phyloP scores from a whole-genome alignment of 2,888 invertebrate genomes.

The Caenorhabditis japonica region DNA sequence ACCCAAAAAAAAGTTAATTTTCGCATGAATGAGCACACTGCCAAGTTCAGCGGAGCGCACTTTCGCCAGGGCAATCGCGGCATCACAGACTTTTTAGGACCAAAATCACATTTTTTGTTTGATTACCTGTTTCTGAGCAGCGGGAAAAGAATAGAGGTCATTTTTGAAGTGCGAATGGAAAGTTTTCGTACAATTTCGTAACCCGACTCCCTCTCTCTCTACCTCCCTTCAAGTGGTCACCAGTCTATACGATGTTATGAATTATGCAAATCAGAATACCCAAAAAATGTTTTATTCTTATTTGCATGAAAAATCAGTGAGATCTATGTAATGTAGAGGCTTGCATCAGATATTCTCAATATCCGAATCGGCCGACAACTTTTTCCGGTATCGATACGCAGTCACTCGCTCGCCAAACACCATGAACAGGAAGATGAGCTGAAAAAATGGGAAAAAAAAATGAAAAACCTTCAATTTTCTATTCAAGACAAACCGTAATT shows the following conservation, averaged over 20 bases:
- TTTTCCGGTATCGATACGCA: constrained; percentile 46
- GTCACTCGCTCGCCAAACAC: constrained; percentile 41
- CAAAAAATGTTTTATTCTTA: constrained; percentile 5
- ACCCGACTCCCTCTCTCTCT: too few relatives aligned
- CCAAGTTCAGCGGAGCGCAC: too few relatives aligned
- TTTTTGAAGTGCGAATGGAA: not conserved
- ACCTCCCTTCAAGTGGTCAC: constrained; percentile 30
- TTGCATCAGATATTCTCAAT: constrained; percentile 43
- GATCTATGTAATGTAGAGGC: constrained; percentile 8
- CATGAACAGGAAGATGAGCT: constrained; percentile 42
- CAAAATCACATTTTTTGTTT: too few relatives aligned
- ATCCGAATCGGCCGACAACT: constrained; percentile 34
- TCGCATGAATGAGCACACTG: too few relatives aligned
- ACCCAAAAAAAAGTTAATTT: too few relatives aligned
- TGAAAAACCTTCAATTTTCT: too few relatives aligned
- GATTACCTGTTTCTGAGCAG: constrained; percentile 41
- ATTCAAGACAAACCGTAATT: constrained; percentile 38
- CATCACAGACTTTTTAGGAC: too few relatives aligned
- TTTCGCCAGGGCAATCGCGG: too few relatives aligned
- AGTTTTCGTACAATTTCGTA: too few relatives aligned
- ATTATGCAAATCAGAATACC: constrained; percentile 46
- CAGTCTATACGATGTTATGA: constrained; percentile 43
- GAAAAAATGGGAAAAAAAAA: too few relatives aligned
- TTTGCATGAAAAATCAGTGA: constrained; percentile 5
- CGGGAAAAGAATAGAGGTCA: constrained; percentile 23